A percentile compares a stretch with the other conserved stretches of the same genome.
phyloP scores from a whole-genome alignment of 2,113 vertebrate genomes.

The cat (Felis catus) region F.catus_Fca126_mat1.0 CM031421.1:23657501-23658000 shows the following conservation, averaged over 20 bases:
- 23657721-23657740: neutral
- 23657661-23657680: neutral
- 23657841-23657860: neutral
- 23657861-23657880: slow-evolving; percentile 9
- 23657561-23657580: slow-evolving; percentile 77
- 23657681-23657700: slow-evolving; percentile 1
- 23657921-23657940: neutral
- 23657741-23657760: neutral
- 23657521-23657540: slow-evolving; percentile 66
- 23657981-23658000: neutral
- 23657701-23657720: neutral
- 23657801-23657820: neutral
- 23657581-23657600: slow-evolving; percentile 62
- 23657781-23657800: neutral
- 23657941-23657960: neutral
- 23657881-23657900: neutral
- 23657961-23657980: neutral
- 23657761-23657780: neutral
- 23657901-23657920: neutral
- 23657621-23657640: slow-evolving; percentile 75
- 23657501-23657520: slow-evolving; percentile 53
- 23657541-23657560: slow-evolving; percentile 64
- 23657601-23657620: slow-evolving; percentile 74
- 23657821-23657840: neutral
- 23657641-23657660: slow-evolving; percentile 55